Base-by-base conservation (phyloP, 1,140 invertebrate genomes). In the Drosophila busckii region DNA sequence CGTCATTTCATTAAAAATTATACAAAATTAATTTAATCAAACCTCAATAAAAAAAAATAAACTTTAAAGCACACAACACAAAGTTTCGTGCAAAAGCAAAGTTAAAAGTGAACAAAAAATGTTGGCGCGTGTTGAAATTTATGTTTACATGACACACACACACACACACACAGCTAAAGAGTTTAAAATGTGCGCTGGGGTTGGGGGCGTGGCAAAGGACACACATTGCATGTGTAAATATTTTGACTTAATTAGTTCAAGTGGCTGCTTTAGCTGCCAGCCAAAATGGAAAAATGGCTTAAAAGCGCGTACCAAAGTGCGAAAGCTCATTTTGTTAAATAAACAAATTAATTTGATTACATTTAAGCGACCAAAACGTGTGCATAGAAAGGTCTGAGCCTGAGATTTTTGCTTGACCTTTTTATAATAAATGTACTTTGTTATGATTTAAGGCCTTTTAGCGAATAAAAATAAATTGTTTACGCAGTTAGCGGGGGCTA, bases 301-400 rank as follows among this genome's bases (percentile, higher is more conserved):
- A 50, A 73, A 71, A 68, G 53, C 50, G 75, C 53, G 73, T 56
- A 48, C 68, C n/a, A 78, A 80, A 78, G 63, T 68, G 58, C 73
- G 46, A 68, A n/a, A 60, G 54, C 54, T 61, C 68, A 69, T 73
- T 78, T 78, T 80, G 54, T 56, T 61, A 73, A 80, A 73, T 69
- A 80, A 78, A 78, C 73, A 78, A 73, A 80, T 68, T 52, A 44
- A 60, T 73, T 69, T 60, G 23, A 78, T 80, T 80, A 71, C 49
- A 67, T 54, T 75, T 52, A 50, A 38, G 42, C 42, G 48, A 46
- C 67, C 64, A 38, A 22, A 12, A 13, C 35, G 35, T 28, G 15
- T 13, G 12, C 6, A 34, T 40, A 32, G 22, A 19, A 12, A 12
- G n/a, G 15, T 2, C 20, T 6, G 13, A 4, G 4, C 12, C 2